These are phyloP conservation scores for Macroglossus sobrinus DNA, from an alignment of 2,113 vertebrate genomes.

Conservation along the genomic window DNA sequence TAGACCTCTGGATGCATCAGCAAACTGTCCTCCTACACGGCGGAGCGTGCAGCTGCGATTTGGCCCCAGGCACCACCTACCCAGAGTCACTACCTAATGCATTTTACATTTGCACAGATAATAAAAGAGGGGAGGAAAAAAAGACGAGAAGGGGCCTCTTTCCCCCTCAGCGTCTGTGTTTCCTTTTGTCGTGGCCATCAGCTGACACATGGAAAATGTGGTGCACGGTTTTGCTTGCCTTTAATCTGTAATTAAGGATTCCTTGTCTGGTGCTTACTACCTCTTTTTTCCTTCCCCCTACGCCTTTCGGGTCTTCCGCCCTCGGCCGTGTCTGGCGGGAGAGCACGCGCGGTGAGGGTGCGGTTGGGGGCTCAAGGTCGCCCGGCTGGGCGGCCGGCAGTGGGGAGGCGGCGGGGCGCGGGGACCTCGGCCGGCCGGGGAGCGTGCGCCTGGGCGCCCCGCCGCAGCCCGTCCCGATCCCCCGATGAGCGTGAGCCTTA, in stretches of 20 bases:
- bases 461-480: background rate
- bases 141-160: background rate
- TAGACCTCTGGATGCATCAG: slow-evolving; percentile 79
- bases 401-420: background rate
- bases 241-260: slow-evolving; percentile 81
- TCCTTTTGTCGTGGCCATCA: slow-evolving; percentile 73
- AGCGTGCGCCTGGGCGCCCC: background rate
- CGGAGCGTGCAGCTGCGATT: slow-evolving; percentile 79
- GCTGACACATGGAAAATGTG: slow-evolving; percentile 79
- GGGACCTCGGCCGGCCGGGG: background rate
- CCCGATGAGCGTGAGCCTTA: background rate
- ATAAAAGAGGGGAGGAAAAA: slow-evolving; percentile 50
- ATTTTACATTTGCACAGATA: slow-evolving; percentile 86
- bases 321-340: background rate
- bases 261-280: slow-evolving; percentile 68
- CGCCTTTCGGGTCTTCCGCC: background rate
- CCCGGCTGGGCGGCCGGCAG: background rate
- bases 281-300: slow-evolving; percentile 14
- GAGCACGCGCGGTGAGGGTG: too few species aligned
- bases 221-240: slow-evolving; percentile 71
- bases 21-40: slow-evolving; percentile 84
- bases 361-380: background rate
- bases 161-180: slow-evolving; percentile 56
- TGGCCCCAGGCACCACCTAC: slow-evolving; percentile 84
- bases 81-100: slow-evolving; percentile 84